Base-by-base conservation (phyloP, 92 coral and sea anemone genomes). In the Plumapathes pennacea region DNA sequence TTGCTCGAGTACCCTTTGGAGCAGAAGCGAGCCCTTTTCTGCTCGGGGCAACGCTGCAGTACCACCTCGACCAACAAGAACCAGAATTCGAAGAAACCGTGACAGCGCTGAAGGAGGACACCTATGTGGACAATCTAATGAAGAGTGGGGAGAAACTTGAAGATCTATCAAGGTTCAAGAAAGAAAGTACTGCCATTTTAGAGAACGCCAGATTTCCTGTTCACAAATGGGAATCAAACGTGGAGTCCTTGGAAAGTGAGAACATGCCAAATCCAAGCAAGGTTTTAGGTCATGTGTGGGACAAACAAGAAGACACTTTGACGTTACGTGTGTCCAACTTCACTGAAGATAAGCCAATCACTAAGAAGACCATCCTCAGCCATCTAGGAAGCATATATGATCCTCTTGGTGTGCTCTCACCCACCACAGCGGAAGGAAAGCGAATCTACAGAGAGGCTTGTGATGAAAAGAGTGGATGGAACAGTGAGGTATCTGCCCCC, bases 81-180 rank as follows among this genome's bases (percentile, higher is more conserved):
- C n/a, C 28, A 39, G 70, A 75, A 25, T 60, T 58, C 20, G 50
- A 53, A 22, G 69, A 59, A 18, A 77, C 78, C 23, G 70, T 78
- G 12, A 17, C 25, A 43, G 47, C 72, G 12, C 40, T 64, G n/a
- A 57, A 38, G 55, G 58, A 71, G 15, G 60, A 71, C 64, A 84
- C 90, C 9, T 60, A 75, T 40, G 89, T 76, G 8, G 71, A 69
- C 60, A 76, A 76, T 34, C 10, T 83, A 39, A 83, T 83, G 84
- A 54, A 67, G 46, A 63, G 62, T 1, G 78, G 74, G 12, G 76
- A 77, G 12, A 72, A 64, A 6, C 38, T 83, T 10, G 57, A 58
- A 54, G 58, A 64, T 7, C 41, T 74, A 13, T 21, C 53, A 48
- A 44, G 27, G 36, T 74, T 74, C 58, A 74, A 74, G 47, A 39